A percentile compares a stretch with the other conserved stretches of the same genome.
phyloP scores from a whole-genome alignment of 2,888 invertebrate species.

The Scaptomyza parva region DNA sequence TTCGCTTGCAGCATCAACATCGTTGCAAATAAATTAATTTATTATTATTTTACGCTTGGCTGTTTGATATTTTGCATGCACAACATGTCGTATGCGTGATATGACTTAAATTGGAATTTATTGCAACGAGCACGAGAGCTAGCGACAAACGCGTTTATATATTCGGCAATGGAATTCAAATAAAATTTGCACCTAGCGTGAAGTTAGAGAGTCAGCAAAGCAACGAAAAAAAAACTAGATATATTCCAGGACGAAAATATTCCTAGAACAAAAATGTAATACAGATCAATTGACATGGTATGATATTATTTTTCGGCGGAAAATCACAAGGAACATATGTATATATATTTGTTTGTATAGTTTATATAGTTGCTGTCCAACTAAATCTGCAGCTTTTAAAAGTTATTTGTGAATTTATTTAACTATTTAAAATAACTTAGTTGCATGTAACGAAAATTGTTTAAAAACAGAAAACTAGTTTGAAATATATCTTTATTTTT shows the following conservation, averaged over 20 bases:
- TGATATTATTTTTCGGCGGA: background rate
- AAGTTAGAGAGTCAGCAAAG: background rate
- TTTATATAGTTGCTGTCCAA: background rate
- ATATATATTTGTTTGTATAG: background rate
- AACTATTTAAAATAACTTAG: no score
- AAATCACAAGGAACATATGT: background rate
- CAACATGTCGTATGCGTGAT: constrained; percentile 68
- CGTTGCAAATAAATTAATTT: constrained; percentile 77
- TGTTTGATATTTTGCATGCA: constrained; percentile 63
- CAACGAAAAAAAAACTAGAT: background rate
- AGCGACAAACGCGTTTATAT: constrained; percentile 2
- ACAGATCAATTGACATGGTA: background rate
- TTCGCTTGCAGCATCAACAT: constrained; percentile 21
- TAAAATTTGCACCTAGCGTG: background rate
- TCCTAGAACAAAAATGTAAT: background rate
- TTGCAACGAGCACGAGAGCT: constrained; percentile 36
- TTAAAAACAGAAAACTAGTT: background rate
- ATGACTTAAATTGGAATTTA: constrained; percentile 71
- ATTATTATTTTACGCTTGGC: constrained; percentile 65
- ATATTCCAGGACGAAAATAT: constrained; percentile 14
- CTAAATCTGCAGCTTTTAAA: background rate
- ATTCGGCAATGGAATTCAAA: constrained; percentile 5
- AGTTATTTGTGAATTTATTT: background rate
- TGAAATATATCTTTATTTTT: background rate
- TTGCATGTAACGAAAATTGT: no score